Evolutionary conservation across 37 sponge, comb jelly and placozoan species (phyloP), one percentile per base, ranked within the genome.

Genomic region (Mnemiopsis leidyi): DNA sequence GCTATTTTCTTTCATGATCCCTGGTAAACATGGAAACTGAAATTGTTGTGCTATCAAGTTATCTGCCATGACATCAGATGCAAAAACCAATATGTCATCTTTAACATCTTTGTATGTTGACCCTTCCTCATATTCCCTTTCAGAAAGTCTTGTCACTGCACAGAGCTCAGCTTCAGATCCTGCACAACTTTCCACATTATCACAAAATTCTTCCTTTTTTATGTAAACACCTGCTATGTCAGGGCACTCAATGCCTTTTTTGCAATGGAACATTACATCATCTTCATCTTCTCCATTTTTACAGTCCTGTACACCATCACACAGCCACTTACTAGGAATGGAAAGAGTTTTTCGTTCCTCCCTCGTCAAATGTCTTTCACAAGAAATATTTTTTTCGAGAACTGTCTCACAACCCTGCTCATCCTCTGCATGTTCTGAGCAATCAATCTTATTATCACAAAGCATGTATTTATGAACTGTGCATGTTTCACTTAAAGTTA

Each of bases 161-260:
- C 73, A 69, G 2, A 69, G 73, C 21, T 69, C 24, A 21, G 24
- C 29, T 25, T 69, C 73, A 3, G 73, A 5, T 1, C 73, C 73
- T 3, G 23, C 73, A 69, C 73, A 69, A 25, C 73, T 69, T 69
- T 69, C 73, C 2, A 69, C 9, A 69, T 69, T 20, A 25, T 69
- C 73, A 69, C 73, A 69, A 69, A 69, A 69, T 3, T 69, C n/a
- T 69, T 25, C 28, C 29, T 28, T 69, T 69, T 21, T 21, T 2
- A 69, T 25, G 21, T 28, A 69, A 5, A 3, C 21, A 3, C 73
- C 73, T 69, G 29, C 1, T 3, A 28, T 21, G 29, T 69, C 73
- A 25, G 73, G 73, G 21, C 73, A 69, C 21, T 69, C 73, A 69
- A 69, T 69, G n/a, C 73, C 73, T 69, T 69, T 69, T 25, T 69